Evolutionary conservation across 2,113 vertebrate genomes (phyloP).

Genomic region (Delphinus delphis): DNA sequence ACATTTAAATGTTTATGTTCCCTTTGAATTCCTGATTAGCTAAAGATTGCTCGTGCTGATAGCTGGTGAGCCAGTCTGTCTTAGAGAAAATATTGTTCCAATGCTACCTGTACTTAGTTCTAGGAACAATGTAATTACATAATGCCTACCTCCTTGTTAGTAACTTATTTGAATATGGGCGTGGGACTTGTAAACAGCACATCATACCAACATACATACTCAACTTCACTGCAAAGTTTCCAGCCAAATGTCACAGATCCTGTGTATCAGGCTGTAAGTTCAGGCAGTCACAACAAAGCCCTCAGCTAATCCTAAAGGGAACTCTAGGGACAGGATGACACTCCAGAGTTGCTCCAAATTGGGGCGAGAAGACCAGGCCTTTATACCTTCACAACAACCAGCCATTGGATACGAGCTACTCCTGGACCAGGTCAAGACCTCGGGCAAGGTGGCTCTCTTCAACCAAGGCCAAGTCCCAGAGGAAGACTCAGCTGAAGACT

Average conservation of each 20-base stretch:
- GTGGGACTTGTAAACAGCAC: not conserved
- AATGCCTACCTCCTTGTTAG: not conserved
- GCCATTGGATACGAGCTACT: not conserved
- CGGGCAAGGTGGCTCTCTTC: not conserved
- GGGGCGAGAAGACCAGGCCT: not conserved
- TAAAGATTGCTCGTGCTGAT: not conserved
- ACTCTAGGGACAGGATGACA: not conserved
- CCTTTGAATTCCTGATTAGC: not conserved
- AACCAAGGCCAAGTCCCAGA: not conserved
- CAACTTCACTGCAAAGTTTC: not conserved
- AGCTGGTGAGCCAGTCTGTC: not conserved
- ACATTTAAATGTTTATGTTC: not conserved
- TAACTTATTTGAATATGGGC: not conserved
- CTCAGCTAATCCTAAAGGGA: not conserved
- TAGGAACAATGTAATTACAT: not conserved
- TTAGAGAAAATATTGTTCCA: not conserved
- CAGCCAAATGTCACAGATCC: constrained; percentile 13
- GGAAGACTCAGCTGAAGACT: not conserved
- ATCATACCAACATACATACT: not conserved
- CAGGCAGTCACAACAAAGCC: not conserved
- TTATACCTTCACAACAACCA: not conserved
- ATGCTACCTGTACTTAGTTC: not conserved
- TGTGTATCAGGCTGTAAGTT: not conserved
- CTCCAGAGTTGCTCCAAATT: not conserved
- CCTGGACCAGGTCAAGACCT: not conserved